Conservation (phyloP, 92 coral and sea anemone species). For the Montipora capitata region DNA sequence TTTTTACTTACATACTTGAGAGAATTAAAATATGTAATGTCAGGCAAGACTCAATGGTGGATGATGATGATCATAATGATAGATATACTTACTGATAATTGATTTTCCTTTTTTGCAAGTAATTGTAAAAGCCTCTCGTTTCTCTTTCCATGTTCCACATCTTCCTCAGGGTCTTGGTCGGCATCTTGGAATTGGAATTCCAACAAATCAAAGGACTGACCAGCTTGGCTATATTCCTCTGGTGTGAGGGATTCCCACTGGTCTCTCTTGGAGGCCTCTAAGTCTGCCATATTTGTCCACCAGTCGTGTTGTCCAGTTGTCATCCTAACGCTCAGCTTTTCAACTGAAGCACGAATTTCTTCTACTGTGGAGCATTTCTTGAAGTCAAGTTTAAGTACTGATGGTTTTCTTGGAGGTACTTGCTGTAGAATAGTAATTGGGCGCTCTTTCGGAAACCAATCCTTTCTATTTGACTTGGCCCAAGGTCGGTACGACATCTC, state of each 20-base stretch:
- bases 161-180: constrained; percentile 17
- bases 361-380: constrained; percentile 54
- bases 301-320: constrained; percentile 14
- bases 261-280: constrained; percentile 1
- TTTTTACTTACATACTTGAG: too few species aligned
- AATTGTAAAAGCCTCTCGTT: constrained; percentile 1
- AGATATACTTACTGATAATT: constrained; percentile 16
- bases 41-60: too few species aligned
- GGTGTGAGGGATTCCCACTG: constrained; percentile 20
- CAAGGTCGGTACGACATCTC: constrained; percentile 71
- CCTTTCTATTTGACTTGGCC: constrained; percentile 45
- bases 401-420: constrained; percentile 29
- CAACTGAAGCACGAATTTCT: background rate
- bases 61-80: too few species aligned
- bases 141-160: background rate
- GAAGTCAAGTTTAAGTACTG: constrained; percentile 36
- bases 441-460: constrained; percentile 50
- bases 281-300: constrained; percentile 26
- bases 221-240: constrained; percentile 26
- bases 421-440: constrained; percentile 25
- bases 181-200: constrained; percentile 4
- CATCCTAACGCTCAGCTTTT: constrained; percentile 45
- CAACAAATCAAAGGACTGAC: constrained; percentile 28
- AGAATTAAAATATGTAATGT: too few species aligned
- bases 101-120: constrained; percentile 30